Conservation (phyloP, 2,113 vertebrate genomes). For the Cyprinus carpio region DNA sequence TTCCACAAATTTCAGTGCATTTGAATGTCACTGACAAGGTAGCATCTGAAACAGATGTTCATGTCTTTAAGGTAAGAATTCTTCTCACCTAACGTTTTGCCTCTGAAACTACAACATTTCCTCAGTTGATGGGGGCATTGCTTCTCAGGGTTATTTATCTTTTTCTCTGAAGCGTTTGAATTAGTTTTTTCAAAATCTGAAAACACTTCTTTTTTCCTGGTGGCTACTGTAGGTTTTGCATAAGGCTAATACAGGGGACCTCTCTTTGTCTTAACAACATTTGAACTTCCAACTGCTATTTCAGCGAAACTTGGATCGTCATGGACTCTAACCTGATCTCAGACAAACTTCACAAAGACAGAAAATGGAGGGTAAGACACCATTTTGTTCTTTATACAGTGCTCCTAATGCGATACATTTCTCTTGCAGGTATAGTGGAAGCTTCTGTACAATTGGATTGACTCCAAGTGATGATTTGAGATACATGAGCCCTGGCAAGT, state of each 20-base stretch:
- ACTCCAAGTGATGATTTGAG: slow-evolving; percentile 22
- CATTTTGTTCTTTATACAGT: not conserved
- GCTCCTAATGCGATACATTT: not conserved
- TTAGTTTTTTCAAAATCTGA: not conserved
- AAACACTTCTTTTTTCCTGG: not conserved
- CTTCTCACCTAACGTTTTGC: not conserved
- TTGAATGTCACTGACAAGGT: not conserved
- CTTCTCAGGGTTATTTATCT: not conserved
- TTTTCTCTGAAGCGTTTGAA: not conserved
- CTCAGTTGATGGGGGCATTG: slow-evolving; percentile 12
- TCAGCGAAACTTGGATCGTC: slow-evolving; percentile 12
- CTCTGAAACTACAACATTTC: not conserved
- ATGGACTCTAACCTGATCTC: not conserved
- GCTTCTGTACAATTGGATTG: slow-evolving; percentile 29
- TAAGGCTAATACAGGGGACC: not conserved
- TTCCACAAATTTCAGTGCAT: slow-evolving; percentile 36
- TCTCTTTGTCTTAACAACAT: not conserved
- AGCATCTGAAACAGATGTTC: slow-evolving; percentile 24
- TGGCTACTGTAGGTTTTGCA: not conserved
- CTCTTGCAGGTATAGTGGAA: slow-evolving; percentile 1
- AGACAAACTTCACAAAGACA: slow-evolving; percentile 19
- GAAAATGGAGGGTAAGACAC: slow-evolving; percentile 12
- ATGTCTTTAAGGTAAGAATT: slow-evolving; percentile 5
- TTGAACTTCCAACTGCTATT: not conserved
- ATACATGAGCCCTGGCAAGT: not conserved